These are phyloP conservation scores for Todiramphus saurophagus DNA, from an alignment of 2,113 vertebrate genomes.

Conservation along the genomic window DNA sequence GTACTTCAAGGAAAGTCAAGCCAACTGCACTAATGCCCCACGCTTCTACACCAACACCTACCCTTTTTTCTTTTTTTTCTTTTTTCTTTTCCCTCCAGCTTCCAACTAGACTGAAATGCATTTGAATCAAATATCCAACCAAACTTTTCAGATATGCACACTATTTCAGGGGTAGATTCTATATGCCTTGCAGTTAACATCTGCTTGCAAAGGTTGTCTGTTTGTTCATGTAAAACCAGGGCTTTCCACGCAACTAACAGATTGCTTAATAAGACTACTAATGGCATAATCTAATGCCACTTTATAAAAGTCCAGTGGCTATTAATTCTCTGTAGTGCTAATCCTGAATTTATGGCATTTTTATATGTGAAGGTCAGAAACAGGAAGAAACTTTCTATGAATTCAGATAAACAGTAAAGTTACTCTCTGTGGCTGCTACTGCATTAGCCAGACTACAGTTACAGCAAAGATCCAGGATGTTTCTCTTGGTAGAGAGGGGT, in stretches of 20 bases:
- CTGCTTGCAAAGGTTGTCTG: background rate
- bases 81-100: background rate
- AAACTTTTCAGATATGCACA: background rate
- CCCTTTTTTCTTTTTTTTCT: background rate
- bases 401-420: background rate
- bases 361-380: background rate
- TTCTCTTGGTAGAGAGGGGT: background rate
- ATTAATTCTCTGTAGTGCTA: background rate
- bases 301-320: background rate
- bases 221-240: background rate
- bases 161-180: background rate
- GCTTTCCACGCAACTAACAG: background rate
- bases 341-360: background rate
- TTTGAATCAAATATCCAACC: background rate
- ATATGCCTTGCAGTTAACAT: background rate
- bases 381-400: background rate
- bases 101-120: background rate
- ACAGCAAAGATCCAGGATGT: background rate
- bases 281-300: background rate
- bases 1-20: background rate
- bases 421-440: background rate
- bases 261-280: background rate
- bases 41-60: background rate
- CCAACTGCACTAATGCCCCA: background rate
- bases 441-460: background rate